Percentiles rank a stretch among this genome's conserved stretches.
phyloP scores from a whole-genome alignment of 2,888 invertebrate genomes.

The Ferrisia virgata region DNA sequence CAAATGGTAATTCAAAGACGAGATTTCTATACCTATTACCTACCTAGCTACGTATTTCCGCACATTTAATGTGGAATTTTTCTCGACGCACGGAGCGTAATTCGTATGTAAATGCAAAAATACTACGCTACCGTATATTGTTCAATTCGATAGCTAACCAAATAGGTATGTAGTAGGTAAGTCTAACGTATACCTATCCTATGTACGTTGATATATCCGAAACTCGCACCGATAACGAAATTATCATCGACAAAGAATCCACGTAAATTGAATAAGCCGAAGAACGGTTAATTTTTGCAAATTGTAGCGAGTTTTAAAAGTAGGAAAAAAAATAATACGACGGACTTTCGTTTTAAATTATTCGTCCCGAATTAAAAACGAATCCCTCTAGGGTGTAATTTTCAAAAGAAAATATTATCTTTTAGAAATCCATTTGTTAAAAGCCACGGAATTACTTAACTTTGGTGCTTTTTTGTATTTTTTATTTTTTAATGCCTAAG shows the following conservation, averaged over 20 bases:
- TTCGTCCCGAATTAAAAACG: conserved; percentile 15
- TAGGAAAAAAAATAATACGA: background rate
- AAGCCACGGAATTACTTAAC: conserved; percentile 23
- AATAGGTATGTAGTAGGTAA: too few relatives aligned
- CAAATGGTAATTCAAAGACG: too few relatives aligned
- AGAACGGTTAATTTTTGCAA: conserved; percentile 16
- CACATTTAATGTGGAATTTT: too few relatives aligned
- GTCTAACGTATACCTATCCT: too few relatives aligned
- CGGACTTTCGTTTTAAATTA: conserved; percentile 15
- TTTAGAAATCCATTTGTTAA: conserved; percentile 19
- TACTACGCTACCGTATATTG: too few relatives aligned
- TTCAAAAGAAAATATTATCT: conserved; percentile 23
- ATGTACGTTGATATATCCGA: background rate
- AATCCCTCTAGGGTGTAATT: conserved; percentile 12
- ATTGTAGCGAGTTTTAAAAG: background rate
- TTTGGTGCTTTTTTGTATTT: background rate
- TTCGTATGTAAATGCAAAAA: too few relatives aligned
- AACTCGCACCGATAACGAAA: background rate
- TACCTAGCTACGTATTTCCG: too few relatives aligned
- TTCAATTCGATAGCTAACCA: too few relatives aligned
- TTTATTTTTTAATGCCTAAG: background rate
- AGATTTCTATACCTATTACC: too few relatives aligned
- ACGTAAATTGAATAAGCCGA: background rate
- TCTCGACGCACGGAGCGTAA: too few relatives aligned
- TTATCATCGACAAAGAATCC: background rate